Base-by-base conservation (phyloP, 2,797 vertebrate genomes). In the Microctenopoma stevenorrisi region DNA sequence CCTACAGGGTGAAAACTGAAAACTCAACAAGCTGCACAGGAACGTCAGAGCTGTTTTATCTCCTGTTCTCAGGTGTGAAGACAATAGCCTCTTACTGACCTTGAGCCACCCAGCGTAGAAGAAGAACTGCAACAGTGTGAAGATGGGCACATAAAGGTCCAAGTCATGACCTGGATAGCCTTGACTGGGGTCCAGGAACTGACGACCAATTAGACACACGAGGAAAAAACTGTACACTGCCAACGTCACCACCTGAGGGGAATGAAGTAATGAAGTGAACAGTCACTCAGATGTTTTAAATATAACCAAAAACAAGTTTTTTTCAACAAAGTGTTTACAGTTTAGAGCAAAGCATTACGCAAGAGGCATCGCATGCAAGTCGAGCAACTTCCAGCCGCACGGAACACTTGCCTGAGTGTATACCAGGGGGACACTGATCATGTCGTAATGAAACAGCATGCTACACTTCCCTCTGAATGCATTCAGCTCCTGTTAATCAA, bases 21-120 rank as follows among this genome's bases (percentile, higher is more conserved):
- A 42, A 47, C 1, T 13, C 11, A 47, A 68, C 5, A 47, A 61
- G 1, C 3, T 14, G 38, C 38, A 40, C 38, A 40, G 38, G 12
- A 40, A 40, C 38, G 13, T 13, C 38, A 15, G 42, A 10, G 3
- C 7, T 18, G n/a, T n/a, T 47, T 47, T 47, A 47, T 4, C n/a
- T 13, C 11, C 22, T 33, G 11, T 26, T 8, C 5, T 51, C 4
- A 3, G 5, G 2, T 28, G 48, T 49, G 7, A 52, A 35, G 7
- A 59, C 14, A 18, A 53, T 7, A 13, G 46, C 14, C 1, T 5
- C 25, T 6, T 2, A 69, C 73, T 51, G 67, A 97, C 97, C 96
- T 98, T 98, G 53, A 98, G 95, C 97, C 97, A 98, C 4, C 97
- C 97, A 0, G 94, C 95, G 0, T 98, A 98, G 87, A 98, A 98